Evolutionary conservation across 2,888 invertebrate genomes (phyloP).

Genomic region (Lasioglossum calceatum): DNA sequence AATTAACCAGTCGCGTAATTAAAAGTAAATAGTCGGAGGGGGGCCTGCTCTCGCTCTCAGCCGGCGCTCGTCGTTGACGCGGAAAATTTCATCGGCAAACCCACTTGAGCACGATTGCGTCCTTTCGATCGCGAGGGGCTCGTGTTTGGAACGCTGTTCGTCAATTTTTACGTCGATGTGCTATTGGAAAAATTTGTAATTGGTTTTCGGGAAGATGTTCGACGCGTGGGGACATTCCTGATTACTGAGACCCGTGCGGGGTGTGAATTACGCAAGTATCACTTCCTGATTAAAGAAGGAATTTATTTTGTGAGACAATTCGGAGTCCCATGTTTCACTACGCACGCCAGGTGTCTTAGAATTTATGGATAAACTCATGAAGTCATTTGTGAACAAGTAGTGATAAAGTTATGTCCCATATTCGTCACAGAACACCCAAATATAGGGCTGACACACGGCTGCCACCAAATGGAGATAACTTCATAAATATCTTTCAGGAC

Average conservation of each 20-base stretch:
- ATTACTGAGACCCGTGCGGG: not conserved
- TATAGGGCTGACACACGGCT: not conserved
- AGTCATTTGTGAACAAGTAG: no score
- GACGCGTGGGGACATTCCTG: not conserved
- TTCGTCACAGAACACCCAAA: not conserved
- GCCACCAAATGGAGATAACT: not conserved
- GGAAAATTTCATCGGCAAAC: conserved; percentile 61
- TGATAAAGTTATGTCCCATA: not conserved
- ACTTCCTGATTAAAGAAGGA: no score
- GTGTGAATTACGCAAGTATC: no score
- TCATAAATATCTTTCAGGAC: not conserved
- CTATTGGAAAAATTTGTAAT: not conserved
- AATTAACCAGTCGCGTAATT: conserved; percentile 81
- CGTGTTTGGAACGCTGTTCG: not conserved
- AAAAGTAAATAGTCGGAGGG: conserved; percentile 79
- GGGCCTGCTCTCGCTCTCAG: not conserved
- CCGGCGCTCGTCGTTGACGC: conserved; percentile 46
- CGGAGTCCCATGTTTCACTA: no score
- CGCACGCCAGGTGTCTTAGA: not conserved
- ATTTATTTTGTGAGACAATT: no score
- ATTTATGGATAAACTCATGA: not conserved
- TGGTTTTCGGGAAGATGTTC: not conserved
- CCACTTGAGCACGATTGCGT: conserved; percentile 22
- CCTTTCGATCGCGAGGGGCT: not conserved
- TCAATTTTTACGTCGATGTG: not conserved